Evolutionary conservation across 2,888 invertebrate species (phyloP).

Genomic region (Drosophila neoperkinsi): DNA sequence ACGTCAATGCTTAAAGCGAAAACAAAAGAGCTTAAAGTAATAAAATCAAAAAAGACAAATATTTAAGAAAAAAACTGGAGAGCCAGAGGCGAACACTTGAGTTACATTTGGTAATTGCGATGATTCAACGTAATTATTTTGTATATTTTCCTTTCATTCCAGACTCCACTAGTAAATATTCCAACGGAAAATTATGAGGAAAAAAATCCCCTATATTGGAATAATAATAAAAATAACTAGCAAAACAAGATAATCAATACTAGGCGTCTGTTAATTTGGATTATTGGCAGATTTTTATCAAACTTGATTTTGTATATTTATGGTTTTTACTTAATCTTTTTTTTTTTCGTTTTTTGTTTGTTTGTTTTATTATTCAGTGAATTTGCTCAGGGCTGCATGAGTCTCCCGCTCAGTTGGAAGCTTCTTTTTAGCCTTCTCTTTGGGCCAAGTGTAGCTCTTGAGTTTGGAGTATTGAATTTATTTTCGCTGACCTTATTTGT

Average conservation of each 20-base stretch:
- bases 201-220: slow-evolving; percentile 1
- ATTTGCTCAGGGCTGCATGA: slow-evolving; percentile 34
- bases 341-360: slow-evolving; percentile 10
- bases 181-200: not conserved
- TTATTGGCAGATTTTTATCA: slow-evolving; percentile 51
- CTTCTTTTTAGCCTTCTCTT: slow-evolving; percentile 2
- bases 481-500: slow-evolving; percentile 55
- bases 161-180: not conserved
- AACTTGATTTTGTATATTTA: slow-evolving; percentile 30
- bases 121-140: slow-evolving; percentile 8
- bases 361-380: slow-evolving; percentile 15
- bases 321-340: not conserved
- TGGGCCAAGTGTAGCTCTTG: slow-evolving; percentile 48
- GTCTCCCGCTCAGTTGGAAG: slow-evolving; percentile 20
- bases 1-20: slow-evolving; percentile 1
- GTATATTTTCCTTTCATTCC: not conserved
- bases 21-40: slow-evolving; percentile 26
- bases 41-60: slow-evolving; percentile 11
- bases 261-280: slow-evolving; percentile 27
- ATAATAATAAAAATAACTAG: slow-evolving; percentile 53
- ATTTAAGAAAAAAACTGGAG: not conserved
- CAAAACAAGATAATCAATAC: slow-evolving; percentile 46
- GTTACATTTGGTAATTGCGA: not conserved
- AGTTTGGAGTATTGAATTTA: slow-evolving; percentile 20
- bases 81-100: not conserved